Percentiles rank a stretch among this genome's conserved stretches.
Conservation (phyloP, 2,113 vertebrate genomes). For the Cephalopholis sonnerati region DNA sequence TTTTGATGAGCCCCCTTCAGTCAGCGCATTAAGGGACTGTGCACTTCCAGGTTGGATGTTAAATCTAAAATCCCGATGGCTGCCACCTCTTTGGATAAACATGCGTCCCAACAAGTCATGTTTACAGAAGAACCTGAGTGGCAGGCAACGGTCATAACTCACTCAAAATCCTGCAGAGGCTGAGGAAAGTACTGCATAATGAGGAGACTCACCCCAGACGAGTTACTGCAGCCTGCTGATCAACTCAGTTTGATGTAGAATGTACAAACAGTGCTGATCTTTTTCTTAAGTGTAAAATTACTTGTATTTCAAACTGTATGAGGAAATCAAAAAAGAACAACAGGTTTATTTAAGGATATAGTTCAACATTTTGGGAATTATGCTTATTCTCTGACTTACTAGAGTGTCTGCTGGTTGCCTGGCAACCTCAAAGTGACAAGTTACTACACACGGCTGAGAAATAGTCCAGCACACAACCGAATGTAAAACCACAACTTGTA, state of each 20-base stretch:
- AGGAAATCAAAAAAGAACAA: no score
- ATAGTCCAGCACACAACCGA: no score
- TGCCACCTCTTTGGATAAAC: slow-evolving; percentile 1
- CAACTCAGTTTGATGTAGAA: neutral
- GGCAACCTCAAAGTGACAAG: no score
- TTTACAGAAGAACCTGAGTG: neutral
- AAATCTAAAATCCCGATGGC: neutral
- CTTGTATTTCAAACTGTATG: no score
- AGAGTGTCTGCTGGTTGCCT: no score
- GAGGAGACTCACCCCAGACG: neutral
- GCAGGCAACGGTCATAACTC: neutral
- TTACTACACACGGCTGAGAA: no score
- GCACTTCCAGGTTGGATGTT: neutral
- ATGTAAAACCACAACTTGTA: no score
- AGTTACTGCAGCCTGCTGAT: neutral
- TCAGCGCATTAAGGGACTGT: neutral
- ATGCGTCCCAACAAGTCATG: neutral
- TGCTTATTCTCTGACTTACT: no score
- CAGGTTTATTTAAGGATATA: no score
- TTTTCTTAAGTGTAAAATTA: no score
- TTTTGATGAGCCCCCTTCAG: slow-evolving; percentile 14
- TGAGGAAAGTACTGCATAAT: neutral
- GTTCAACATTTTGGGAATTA: no score
- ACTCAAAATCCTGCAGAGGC: neutral
- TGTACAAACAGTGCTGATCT: no score